Percentiles rank a stretch among this genome's conserved stretches.
phyloP scores from a whole-genome alignment of 2,888 invertebrate species.

The Hartigia nigra region DNA sequence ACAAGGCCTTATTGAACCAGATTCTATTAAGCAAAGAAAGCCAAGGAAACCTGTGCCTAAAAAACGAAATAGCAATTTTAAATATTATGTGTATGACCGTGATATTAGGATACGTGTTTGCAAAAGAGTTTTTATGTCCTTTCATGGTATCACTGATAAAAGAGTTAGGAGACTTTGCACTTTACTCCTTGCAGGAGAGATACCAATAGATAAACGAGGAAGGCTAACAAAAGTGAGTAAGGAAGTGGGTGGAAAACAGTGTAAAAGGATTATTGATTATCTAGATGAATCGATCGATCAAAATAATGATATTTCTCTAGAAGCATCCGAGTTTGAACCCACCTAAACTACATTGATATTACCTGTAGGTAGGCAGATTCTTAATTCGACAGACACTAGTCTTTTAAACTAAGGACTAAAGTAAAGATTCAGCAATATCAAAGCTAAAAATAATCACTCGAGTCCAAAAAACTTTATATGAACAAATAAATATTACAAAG shows the following conservation, averaged over 20 bases:
- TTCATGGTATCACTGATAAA: constrained; percentile 7
- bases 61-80: constrained; percentile 1
- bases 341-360: neutral
- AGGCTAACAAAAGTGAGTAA: neutral
- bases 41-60: neutral
- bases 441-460: neutral
- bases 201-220: constrained; percentile 3
- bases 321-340: neutral
- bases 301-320: neutral
- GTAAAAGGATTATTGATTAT: neutral
- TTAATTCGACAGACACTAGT: neutral
- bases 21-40: neutral
- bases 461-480: neutral
- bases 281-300: neutral
- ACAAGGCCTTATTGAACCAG: constrained; percentile 6
- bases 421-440: neutral
- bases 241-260: neutral
- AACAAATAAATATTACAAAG: neutral
- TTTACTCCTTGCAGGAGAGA: constrained; percentile 7
- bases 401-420: neutral
- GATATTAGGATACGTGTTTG: constrained; percentile 6
- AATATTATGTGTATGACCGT: neutral
- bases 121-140: constrained; percentile 7
- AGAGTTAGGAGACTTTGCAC: constrained; percentile 5
- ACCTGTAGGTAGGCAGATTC: neutral